Evolutionary conservation across 2,888 invertebrate species (phyloP), one percentile per base, ranked within the genome.

Genomic region (Macrosoma leucophasiata): DNA sequence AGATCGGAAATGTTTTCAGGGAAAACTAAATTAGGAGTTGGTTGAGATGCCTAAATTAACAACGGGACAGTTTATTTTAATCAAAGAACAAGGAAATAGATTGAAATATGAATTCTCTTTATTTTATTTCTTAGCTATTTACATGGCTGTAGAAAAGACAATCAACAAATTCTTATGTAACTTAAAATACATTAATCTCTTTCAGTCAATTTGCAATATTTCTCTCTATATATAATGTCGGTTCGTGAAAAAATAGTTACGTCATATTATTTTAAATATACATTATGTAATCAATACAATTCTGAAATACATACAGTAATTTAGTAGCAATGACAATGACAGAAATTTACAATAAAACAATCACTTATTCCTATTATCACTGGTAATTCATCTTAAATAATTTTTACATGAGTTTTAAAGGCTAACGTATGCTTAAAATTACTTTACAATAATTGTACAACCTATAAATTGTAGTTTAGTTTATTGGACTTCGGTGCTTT

Each of bases 101-200:
- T 69, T 61, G 69, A 74, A 75, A 73, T 74, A 71, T 62, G 50
- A 36, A 51, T 64, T 55, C 54, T 62, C n/a, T n/a, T 68, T 61
- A 62, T 51, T 50, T 43, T 47, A 48, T 45, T 59, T 65, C 57
- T 58, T 66, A 56, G 79, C 76, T 82, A 78, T 78, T 60, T 82
- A 84, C 81, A 84, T 61, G 77, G 72, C 73, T 70, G 74, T 81
- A 78, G 73, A 79, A 79, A 81, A 77, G 67, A 74, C 78, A 76
- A 52, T 58, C 58, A 61, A 74, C 72, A 72, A 65, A 68, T 66
- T 65, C 53, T 48, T 67, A 64, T 68, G 63, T 74, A 78, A 75
- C 76, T 73, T 75, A 78, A 69, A 73, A 65, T 75, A 76, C 62
- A 62, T 67, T 59, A 62, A 65, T 69, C 64, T 72, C 61, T 68